Base-by-base conservation (phyloP, 2,888 invertebrate species). In the Acronicta leporina region DNA sequence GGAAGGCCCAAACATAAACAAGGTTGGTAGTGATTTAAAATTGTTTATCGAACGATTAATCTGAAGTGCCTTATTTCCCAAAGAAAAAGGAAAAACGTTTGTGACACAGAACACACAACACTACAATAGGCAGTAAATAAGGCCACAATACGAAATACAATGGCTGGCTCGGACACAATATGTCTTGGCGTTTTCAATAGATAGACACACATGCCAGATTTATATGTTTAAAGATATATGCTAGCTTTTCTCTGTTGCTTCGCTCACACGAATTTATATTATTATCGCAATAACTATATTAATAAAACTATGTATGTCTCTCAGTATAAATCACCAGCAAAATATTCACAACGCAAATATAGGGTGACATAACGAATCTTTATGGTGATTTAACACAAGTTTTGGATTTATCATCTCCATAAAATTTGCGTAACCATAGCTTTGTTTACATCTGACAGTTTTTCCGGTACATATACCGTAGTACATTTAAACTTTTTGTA, bases 401-500 rank as follows among this genome's bases (percentile, higher is more conserved):
- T 44, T 52, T 33, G 41, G 48, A 30, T 44, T 20, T 47, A 8
- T 38, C 44, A 8, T 40, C 30, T 48, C 20, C 56, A 20, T 44
- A 63, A 30, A 61, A 54, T 61, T 58, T 63, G 41, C 44, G 41
- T 64, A 50, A 49, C 59, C 65, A 60, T 64, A 48, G 49, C 57
- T 45, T 71, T 68, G 71, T 66, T 59, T 62, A 57, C 52, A 54
- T 60, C 16, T 30, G 46, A 64, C 62, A 59, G 63, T 66, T 75
- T 73, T 75, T 78, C 72, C 75, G 63, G 46, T 14, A 62, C 62
- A 76, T 72, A 62, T 55, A 67, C 25, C 54, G 48, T 16, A 20
- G 20, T 49, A 62, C 50, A 64, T 66, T 64, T 57, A 20, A 71
- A 71, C 52, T 56, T 62, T 52, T 51, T 30, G 30, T 33, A 43